Evolutionary conservation across 2,888 invertebrate species (phyloP), one percentile per base, ranked within the genome.

Genomic region (Dyspetes luteomarginatus): DNA sequence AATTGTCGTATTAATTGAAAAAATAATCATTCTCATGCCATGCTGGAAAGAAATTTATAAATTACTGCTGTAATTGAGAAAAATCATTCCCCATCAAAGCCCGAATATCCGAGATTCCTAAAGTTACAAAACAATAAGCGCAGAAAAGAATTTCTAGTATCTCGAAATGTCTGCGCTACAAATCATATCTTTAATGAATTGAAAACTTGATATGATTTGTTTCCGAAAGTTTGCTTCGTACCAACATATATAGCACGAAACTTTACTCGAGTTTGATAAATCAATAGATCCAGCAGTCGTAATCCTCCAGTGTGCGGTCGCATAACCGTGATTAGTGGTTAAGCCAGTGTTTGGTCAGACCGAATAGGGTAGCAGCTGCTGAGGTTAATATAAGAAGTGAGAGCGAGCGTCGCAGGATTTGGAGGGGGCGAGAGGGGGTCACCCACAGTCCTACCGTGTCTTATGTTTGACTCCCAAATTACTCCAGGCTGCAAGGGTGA

Each of bases 251-350:
- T 24, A 24, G 12, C 24, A 22, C 0, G n/a, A 19, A 36, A 50
- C 48, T 45, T 17, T 17, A n/a, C 26, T 36, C 24, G 68, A 62
- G 19, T n/a, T 36, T 56, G 41, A 79, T 69, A 69, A 64, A 69
- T 69, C 22, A 36, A 41, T 30, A 58, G 7, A 50, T 15, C 52
- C 30, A 3, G 3, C 41, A 45, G 30, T 22, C 73, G 62, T 68
- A 78, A 78, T 64, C 74, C 67, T 78, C 48, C 7, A 45, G 41
- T 17, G 62, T 56, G 73, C 56, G 73, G 64, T 73, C 64, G 64
- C 50, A 58, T 78, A 45, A 56, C 68, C 68, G 68, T 78, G 73
- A 78, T 75, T 74, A 75, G 79, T 75, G 65, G 74, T 75, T 50
- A 60, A 58, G 65, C 69, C 58, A 9, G 43, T 68, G 75, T 71